Conservation (phyloP, 1,140 invertebrate species). For the Acyrthosiphon pisum region DNA sequence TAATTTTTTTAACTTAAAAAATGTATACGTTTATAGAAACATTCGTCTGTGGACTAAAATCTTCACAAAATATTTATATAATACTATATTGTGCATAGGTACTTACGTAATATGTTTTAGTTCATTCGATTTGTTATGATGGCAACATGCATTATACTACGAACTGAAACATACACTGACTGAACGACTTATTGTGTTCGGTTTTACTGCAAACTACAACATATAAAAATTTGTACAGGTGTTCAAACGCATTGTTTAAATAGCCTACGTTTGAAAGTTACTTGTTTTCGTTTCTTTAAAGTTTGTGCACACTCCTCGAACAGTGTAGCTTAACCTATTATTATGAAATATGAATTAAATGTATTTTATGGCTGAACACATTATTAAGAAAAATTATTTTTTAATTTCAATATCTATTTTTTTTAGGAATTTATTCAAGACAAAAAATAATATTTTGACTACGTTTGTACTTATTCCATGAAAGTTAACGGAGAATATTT, state of each 20-base stretch:
- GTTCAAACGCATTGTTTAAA: constrained; percentile 22
- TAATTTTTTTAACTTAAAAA: background rate
- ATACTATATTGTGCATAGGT: background rate
- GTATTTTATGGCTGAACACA: background rate
- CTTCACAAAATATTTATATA: background rate
- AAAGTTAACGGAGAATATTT: background rate
- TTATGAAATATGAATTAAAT: background rate
- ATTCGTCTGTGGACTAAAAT: background rate
- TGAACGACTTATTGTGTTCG: background rate
- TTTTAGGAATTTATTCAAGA: background rate
- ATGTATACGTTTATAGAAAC: background rate
- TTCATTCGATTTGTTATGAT: background rate
- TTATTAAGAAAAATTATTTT: background rate
- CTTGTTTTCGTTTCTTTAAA: background rate
- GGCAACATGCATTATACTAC: background rate
- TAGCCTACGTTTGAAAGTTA: background rate
- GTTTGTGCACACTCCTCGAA: background rate
- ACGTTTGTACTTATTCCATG: background rate
- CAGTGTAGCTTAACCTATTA: background rate
- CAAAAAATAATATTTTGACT: background rate
- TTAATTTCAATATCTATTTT: background rate
- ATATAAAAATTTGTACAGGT: constrained; percentile 22
- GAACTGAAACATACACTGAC: constrained; percentile 20
- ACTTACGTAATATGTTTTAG: background rate
- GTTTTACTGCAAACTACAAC: background rate